Evolutionary conservation across 2,888 invertebrate species (phyloP).

Genomic region (Platycnemis pennipes): DNA sequence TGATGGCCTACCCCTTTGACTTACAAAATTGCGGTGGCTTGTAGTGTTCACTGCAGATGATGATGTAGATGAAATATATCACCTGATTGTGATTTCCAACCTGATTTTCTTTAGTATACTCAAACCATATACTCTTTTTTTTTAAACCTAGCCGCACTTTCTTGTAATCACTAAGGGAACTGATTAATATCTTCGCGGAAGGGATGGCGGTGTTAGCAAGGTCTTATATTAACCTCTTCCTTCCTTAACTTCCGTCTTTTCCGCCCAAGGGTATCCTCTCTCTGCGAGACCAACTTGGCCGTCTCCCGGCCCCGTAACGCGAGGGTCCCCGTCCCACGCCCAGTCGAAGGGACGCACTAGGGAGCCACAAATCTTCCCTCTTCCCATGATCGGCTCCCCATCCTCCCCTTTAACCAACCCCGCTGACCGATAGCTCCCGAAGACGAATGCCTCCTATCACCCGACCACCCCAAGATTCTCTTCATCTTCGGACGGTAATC

Average conservation of each 20-base stretch:
- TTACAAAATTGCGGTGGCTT: too few relatives aligned
- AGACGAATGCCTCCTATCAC: constrained; percentile 14
- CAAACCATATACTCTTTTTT: too few relatives aligned
- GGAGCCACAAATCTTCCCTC: constrained; percentile 51
- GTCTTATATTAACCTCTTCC: neutral
- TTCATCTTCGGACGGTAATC: constrained; percentile 20
- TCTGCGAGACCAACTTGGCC: neutral
- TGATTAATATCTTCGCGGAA: neutral
- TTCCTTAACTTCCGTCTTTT: neutral
- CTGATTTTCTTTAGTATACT: too few relatives aligned
- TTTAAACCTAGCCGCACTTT: too few relatives aligned
- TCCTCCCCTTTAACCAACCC: constrained; percentile 34
- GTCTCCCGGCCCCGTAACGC: neutral
- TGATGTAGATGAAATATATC: too few relatives aligned
- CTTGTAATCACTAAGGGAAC: too few relatives aligned
- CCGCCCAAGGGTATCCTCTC: neutral
- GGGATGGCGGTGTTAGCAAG: neutral
- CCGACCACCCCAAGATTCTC: neutral
- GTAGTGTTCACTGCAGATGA: too few relatives aligned
- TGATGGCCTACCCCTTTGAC: too few relatives aligned
- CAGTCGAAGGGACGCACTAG: neutral
- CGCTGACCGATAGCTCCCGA: constrained; percentile 32
- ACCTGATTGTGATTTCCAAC: too few relatives aligned
- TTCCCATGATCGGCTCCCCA: neutral
- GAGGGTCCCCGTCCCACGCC: neutral